These are phyloP conservation scores for Andrena bicolor DNA, from an alignment of 2,888 invertebrate genomes.

Conservation along the genomic window DNA sequence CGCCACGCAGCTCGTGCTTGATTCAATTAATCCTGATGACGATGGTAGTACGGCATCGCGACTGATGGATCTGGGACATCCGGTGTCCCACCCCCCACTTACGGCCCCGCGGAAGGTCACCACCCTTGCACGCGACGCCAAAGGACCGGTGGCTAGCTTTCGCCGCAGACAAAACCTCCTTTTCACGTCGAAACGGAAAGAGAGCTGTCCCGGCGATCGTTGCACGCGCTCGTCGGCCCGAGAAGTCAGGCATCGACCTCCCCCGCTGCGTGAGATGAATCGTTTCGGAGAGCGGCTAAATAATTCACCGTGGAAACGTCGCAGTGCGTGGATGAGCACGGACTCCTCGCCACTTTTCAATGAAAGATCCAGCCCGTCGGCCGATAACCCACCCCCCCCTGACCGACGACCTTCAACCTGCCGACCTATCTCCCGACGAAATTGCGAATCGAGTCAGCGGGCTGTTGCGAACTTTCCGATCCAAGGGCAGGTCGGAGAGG, in stretches of 20 bases:
- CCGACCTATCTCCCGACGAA: not conserved
- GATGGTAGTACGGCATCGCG: not conserved
- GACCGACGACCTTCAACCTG: not conserved
- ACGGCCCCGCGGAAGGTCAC: conserved; percentile 45
- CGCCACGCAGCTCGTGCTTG: conserved; percentile 15
- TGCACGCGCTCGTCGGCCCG: not conserved
- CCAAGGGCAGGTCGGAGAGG: not conserved
- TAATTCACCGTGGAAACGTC: not conserved
- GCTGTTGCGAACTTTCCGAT: conserved; percentile 21
- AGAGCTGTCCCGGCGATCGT: not conserved
- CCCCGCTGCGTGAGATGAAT: conserved; percentile 8
- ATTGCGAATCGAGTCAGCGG: not conserved
- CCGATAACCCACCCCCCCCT: not conserved
- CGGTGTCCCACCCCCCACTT: not conserved
- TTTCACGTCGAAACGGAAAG: not conserved
- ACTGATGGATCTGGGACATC: conserved; percentile 34
- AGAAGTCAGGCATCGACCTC: not conserved
- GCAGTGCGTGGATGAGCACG: not conserved
- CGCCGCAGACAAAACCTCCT: not conserved
- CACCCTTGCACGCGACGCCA: conserved; percentile 46
- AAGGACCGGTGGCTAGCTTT: not conserved
- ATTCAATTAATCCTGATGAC: conserved; percentile 34
- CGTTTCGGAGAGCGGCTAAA: conserved; percentile 7
- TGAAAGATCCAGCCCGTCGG: not conserved
- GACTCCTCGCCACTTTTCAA: not conserved